Evolutionary conservation across 2,797 vertebrate genomes (phyloP).

Genomic region (Gallinago nigripennis): DNA sequence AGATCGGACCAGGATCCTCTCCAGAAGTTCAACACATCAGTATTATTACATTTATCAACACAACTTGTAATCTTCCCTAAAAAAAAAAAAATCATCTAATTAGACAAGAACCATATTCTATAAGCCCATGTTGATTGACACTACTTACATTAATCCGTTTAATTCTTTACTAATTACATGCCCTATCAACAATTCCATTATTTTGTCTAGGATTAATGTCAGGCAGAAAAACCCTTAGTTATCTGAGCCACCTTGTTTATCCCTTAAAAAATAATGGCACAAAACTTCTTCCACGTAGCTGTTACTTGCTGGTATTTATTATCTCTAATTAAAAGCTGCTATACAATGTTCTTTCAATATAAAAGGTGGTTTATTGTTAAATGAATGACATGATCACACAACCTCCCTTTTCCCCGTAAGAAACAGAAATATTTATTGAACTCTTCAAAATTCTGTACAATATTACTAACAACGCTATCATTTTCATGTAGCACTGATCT

Average conservation of each 20-base stretch:
- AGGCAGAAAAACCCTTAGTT: background rate
- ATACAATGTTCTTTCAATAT: background rate
- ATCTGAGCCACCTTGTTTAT: slow-evolving; percentile 29
- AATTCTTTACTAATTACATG: slow-evolving; percentile 64
- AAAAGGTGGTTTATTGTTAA: background rate
- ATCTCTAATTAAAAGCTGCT: slow-evolving; percentile 32
- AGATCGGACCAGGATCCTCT: background rate
- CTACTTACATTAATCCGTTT: slow-evolving; percentile 55
- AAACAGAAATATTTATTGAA: slow-evolving; percentile 20
- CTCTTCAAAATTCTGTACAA: background rate
- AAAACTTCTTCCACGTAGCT: background rate
- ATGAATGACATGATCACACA: background rate
- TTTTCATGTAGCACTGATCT: slow-evolving; percentile 20
- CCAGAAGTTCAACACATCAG: background rate
- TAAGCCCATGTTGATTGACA: slow-evolving; percentile 33
- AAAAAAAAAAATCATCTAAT: slow-evolving; percentile 17
- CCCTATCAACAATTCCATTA: slow-evolving; percentile 59
- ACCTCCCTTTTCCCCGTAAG: background rate
- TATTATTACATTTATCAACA: slow-evolving; percentile 19
- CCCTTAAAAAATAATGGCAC: slow-evolving; percentile 26
- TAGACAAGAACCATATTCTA: slow-evolving; percentile 16
- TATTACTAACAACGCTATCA: slow-evolving; percentile 11
- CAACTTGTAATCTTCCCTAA: background rate
- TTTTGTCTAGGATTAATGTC: slow-evolving; percentile 58
- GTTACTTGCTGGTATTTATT: slow-evolving; percentile 12